These are phyloP conservation scores for Drosophila neonasuta DNA, from an alignment of 2,888 invertebrate species.

Conservation along the genomic window DNA sequence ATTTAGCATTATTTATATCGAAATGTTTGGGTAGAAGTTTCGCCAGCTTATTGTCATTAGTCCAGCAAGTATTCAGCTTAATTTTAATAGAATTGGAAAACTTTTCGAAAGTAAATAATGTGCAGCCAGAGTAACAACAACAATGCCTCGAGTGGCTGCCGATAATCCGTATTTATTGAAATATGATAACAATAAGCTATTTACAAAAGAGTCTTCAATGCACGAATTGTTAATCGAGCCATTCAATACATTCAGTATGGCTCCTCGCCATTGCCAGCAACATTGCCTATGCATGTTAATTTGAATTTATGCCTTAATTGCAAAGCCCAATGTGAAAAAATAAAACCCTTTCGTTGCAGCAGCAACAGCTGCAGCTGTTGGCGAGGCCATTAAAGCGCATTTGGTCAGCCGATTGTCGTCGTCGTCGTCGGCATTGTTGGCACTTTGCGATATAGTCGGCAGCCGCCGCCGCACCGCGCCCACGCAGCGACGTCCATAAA, in stretches of 20 bases:
- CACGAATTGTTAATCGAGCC: constrained; percentile 16
- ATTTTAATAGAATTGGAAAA: constrained; percentile 32
- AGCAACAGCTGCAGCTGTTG: constrained; percentile 46
- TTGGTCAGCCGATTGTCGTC: constrained; percentile 52
- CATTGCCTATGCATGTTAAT: constrained; percentile 59
- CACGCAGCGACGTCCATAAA: constrained; percentile 51
- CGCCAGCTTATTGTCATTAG: constrained; percentile 42
- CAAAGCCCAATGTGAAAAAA: constrained; percentile 31
- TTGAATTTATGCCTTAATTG: constrained; percentile 73
- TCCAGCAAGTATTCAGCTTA: constrained; percentile 17
- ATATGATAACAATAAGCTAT: constrained; percentile 11
- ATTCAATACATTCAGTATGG: constrained; percentile 13
- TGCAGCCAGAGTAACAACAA: not conserved
- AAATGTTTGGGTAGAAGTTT: constrained; percentile 22
- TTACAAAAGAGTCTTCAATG: not conserved
- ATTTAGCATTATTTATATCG: constrained; percentile 65
- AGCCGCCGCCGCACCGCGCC: constrained; percentile 28
- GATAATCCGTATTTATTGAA: constrained; percentile 30
- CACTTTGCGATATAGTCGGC: constrained; percentile 41
- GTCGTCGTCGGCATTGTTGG: constrained; percentile 14
- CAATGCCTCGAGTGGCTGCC: constrained; percentile 8
- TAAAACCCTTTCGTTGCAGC: constrained; percentile 36
- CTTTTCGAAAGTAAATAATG: constrained; percentile 30
- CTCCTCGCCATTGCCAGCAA: constrained; percentile 1
- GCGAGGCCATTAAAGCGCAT: constrained; percentile 65